Percentiles rank a stretch among this genome's conserved stretches.
Conservation (phyloP, 2,888 invertebrate genomes). For the Acanthosepion esculentum region DNA sequence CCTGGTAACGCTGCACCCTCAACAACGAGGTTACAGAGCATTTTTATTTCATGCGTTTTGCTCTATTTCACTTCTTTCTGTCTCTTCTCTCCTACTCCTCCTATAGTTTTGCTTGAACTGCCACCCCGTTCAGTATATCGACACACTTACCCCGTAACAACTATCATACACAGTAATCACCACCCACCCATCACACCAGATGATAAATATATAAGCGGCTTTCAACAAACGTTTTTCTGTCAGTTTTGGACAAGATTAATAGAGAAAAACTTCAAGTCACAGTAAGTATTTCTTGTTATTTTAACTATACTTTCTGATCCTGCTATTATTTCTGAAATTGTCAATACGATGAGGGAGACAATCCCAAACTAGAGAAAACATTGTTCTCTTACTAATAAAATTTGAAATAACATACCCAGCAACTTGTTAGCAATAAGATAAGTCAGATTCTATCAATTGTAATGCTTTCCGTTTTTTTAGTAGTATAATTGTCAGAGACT, state of each 20-base stretch:
- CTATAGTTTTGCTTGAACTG: not conserved
- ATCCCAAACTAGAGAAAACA: no score
- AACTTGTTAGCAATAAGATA: no score
- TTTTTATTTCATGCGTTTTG: not conserved
- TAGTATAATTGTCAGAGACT: no score
- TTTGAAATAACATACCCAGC: no score
- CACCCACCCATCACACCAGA: not conserved
- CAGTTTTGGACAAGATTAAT: slow-evolving; percentile 5
- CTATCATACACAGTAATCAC: not conserved
- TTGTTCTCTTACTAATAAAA: no score
- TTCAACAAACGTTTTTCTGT: not conserved
- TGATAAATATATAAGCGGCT: slow-evolving; percentile 33
- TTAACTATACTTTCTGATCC: not conserved
- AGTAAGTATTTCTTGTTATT: not conserved
- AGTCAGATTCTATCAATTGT: no score
- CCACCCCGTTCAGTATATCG: not conserved
- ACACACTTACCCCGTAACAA: not conserved
- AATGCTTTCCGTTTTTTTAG: no score
- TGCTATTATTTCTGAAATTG: no score
- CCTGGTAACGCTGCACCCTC: not conserved
- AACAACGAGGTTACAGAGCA: no score
- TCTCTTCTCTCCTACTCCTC: not conserved
- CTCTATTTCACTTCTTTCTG: not conserved
- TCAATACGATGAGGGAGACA: no score
- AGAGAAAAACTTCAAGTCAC: slow-evolving; percentile 22